These are phyloP conservation scores for Gasteruption jaculator DNA, from an alignment of 2,888 invertebrate genomes.

Conservation along the genomic window DNA sequence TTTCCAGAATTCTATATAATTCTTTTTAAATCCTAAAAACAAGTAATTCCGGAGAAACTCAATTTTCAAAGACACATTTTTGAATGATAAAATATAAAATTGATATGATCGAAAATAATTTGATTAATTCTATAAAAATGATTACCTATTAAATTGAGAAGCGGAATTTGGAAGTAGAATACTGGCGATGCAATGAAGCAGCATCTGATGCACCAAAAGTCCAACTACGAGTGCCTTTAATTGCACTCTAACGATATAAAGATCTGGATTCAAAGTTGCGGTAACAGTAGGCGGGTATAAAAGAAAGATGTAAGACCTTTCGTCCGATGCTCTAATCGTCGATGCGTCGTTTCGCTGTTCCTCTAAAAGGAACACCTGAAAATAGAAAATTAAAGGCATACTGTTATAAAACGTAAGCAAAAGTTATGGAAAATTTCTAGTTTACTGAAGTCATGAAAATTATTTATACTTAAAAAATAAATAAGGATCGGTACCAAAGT, in stretches of 20 bases:
- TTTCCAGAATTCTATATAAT: no score
- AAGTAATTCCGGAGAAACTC: no score
- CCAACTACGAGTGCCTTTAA: conserved; percentile 85
- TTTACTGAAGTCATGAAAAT: conserved; percentile 4
- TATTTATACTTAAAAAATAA: conserved; percentile 4
- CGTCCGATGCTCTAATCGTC: conserved; percentile 57
- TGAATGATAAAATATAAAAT: no score
- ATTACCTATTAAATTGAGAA: no score
- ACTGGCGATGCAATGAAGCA: conserved; percentile 86
- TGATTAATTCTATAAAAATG: no score
- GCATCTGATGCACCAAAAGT: conserved; percentile 85
- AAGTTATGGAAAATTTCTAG: background rate
- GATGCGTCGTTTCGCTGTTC: conserved; percentile 52
- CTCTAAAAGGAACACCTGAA: conserved; percentile 61
- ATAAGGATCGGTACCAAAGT: no score
- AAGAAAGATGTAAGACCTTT: conserved; percentile 84
- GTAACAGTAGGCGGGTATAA: conserved; percentile 74
- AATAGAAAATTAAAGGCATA: no score
- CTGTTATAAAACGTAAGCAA: no score
- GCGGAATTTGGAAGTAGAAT: conserved; percentile 74
- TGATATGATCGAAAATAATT: no score
- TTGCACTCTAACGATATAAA: conserved; percentile 79
- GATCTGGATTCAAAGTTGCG: conserved; percentile 68
- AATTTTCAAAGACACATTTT: no score
- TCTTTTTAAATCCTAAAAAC: no score